Percentiles rank a stretch among this genome's conserved stretches.
These are phyloP conservation scores for Drosophila buzzatii DNA, from an alignment of 2,888 invertebrate genomes.

Conservation along the genomic window DNA sequence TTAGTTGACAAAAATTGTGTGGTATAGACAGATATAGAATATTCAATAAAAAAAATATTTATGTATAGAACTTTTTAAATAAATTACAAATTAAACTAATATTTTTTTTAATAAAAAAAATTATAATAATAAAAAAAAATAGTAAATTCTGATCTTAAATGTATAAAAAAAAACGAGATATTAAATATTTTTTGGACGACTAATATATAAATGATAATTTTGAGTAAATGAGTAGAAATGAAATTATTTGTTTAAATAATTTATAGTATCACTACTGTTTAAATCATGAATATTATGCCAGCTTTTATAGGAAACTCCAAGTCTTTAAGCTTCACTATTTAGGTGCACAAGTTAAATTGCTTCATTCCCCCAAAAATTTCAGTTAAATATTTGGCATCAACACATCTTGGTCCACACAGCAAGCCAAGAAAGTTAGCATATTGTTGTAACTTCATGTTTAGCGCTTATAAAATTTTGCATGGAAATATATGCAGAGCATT, in stretches of 20 bases:
- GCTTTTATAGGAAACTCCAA: not conserved
- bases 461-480: not conserved
- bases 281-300: not conserved
- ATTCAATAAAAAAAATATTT: not conserved
- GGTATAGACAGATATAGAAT: too few species aligned
- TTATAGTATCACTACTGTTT: too few species aligned
- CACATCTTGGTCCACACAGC: conserved; percentile 7
- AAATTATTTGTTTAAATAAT: not conserved
- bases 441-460: conserved; percentile 5
- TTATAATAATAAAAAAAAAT: not conserved
- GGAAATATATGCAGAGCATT: conserved; percentile 38
- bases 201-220: not conserved
- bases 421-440: conserved; percentile 3
- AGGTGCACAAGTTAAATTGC: not conserved
- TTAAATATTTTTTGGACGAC: too few species aligned
- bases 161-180: too few species aligned
- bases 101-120: not conserved
- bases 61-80: not conserved
- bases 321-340: not conserved
- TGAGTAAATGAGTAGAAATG: not conserved
- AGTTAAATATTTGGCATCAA: conserved; percentile 6
- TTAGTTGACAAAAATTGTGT: not conserved
- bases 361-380: not conserved
- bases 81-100: not conserved
- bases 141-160: not conserved